Conservation (phyloP, 1,140 invertebrate genomes). For the Drosophila fuyamai region DNA sequence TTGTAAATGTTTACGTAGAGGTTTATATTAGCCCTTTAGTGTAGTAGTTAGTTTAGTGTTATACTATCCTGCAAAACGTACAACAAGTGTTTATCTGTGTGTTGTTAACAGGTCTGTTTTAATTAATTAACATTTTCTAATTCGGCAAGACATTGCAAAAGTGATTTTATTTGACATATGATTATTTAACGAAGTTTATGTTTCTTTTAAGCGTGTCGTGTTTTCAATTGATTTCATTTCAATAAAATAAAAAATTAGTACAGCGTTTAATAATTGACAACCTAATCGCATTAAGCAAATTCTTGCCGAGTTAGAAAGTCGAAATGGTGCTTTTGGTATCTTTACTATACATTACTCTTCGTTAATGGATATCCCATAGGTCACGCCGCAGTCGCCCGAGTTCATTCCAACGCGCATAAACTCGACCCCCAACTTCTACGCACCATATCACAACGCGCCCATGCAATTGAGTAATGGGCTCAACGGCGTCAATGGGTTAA, state of each 20-base stretch:
- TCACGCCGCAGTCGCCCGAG: slow-evolving; percentile 85
- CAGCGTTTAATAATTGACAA: neutral
- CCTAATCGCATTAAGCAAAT: neutral
- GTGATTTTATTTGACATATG: neutral
- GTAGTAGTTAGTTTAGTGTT: slow-evolving; percentile 11
- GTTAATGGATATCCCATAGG: slow-evolving; percentile 43
- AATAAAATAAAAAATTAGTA: too few relatives aligned
- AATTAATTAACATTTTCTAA: neutral
- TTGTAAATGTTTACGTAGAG: slow-evolving; percentile 22
- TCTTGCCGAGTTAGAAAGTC: slow-evolving; percentile 7
- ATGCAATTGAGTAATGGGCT: slow-evolving; percentile 75
- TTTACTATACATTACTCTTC: neutral
- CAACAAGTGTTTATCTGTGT: slow-evolving; percentile 7
- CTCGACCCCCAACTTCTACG: slow-evolving; percentile 81
- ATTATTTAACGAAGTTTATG: too few relatives aligned
- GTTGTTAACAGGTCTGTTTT: slow-evolving; percentile 3
- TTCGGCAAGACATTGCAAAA: neutral
- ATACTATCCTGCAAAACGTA: neutral
- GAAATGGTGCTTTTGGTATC: neutral
- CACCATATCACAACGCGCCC: slow-evolving; percentile 76
- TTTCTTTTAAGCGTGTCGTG: too few relatives aligned
- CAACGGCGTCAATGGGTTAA: slow-evolving; percentile 78
- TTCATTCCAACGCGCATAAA: slow-evolving; percentile 85
- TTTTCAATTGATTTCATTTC: too few relatives aligned
- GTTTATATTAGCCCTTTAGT: slow-evolving; percentile 3